These are phyloP conservation scores for Leucoma salicis DNA, from an alignment of 2,888 invertebrate species.

Conservation along the genomic window DNA sequence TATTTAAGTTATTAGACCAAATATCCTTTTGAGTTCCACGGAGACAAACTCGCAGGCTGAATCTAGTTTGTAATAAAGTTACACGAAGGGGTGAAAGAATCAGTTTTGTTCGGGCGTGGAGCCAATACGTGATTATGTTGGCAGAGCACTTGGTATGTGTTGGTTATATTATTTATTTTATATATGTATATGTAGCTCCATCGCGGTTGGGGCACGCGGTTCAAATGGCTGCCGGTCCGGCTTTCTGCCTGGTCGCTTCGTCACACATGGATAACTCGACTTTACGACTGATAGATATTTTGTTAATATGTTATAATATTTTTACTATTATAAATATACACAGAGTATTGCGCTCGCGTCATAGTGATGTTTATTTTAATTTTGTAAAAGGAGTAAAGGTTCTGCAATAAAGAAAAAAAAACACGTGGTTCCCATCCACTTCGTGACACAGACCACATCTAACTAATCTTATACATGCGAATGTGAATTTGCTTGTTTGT, in stretches of 20 bases:
- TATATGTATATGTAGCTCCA: conserved; percentile 2
- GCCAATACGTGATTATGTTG: conserved; percentile 58
- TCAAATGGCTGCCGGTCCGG: conserved; percentile 6
- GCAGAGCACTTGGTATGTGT: conserved; percentile 26
- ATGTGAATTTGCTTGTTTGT: neutral
- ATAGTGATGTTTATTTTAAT: no score
- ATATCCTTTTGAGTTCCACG: no score
- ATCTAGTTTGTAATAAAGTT: conserved; percentile 7
- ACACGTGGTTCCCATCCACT: no score
- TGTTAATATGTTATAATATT: no score
- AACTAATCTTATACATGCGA: neutral
- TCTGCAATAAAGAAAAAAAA: no score
- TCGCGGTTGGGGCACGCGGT: conserved; percentile 10
- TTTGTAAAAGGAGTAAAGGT: no score
- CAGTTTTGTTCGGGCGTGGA: conserved; percentile 47
- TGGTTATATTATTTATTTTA: conserved; percentile 3
- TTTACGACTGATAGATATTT: neutral
- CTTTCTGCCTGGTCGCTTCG: conserved; percentile 7
- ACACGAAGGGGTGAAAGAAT: conserved; percentile 38
- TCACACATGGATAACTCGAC: conserved; percentile 2
- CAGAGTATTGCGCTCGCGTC: no score
- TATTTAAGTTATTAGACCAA: no score
- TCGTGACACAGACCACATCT: no score
- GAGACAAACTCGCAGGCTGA: no score
- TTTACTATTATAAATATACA: no score